phyloP scores from a whole-genome alignment of 53 echinoderm and acorn worm species.

The Paracentrotus lividus region DNA sequence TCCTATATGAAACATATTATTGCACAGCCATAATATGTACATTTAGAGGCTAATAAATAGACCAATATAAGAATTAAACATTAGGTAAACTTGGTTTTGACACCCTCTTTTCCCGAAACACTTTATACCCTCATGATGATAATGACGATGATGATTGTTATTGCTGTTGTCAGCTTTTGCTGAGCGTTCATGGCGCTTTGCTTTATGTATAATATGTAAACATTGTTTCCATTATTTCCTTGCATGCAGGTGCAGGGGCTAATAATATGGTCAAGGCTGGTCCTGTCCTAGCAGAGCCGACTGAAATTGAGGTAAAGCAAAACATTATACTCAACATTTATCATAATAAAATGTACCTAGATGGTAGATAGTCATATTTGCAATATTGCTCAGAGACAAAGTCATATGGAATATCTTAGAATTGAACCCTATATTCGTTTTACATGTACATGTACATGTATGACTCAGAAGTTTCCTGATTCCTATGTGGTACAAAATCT shows the following conservation, averaged over 20 bases:
- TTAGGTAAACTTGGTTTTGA: neutral
- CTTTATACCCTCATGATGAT: neutral
- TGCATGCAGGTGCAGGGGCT: conserved; percentile 31
- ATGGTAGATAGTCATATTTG: neutral
- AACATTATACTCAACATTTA: neutral
- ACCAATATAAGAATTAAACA: too few relatives aligned
- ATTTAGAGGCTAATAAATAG: too few relatives aligned
- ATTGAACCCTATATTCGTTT: neutral
- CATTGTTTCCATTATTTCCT: neutral
- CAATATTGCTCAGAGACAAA: neutral
- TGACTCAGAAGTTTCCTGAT: too few relatives aligned
- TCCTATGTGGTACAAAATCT: too few relatives aligned
- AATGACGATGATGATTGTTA: too few relatives aligned
- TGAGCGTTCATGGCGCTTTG: neutral
- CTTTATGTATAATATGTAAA: neutral
- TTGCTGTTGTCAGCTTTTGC: neutral
- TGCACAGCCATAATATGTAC: too few relatives aligned
- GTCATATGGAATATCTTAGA: too few relatives aligned
- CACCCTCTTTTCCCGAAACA: neutral
- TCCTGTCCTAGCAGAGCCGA: conserved; percentile 80
- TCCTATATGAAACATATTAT: too few relatives aligned
- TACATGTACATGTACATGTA: too few relatives aligned
- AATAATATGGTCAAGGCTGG: conserved; percentile 64
- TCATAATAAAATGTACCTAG: neutral
- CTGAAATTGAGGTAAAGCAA: conserved; percentile 83